Conservation (phyloP, 1,140 invertebrate genomes). For the Sarcophaga bullata region DNA sequence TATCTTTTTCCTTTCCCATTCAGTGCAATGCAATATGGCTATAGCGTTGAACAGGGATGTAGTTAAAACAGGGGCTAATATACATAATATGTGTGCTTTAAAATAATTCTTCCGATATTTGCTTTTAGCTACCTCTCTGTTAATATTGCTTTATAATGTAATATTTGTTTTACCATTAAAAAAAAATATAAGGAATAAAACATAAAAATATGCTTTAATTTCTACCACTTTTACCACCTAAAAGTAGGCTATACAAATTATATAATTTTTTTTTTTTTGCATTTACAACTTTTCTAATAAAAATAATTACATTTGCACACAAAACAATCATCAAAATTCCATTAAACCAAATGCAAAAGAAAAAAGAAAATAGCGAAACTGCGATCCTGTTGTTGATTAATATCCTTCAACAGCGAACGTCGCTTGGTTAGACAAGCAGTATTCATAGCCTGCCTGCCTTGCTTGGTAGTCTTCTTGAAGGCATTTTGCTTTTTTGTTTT, state of each 20-base stretch:
- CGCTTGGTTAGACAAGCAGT: constrained; percentile 2
- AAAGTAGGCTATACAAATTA: constrained; percentile 18
- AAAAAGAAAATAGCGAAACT: background rate
- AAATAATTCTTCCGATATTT: too few species aligned
- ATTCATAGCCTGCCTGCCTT: background rate
- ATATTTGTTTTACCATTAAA: background rate
- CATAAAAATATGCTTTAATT: constrained; percentile 11
- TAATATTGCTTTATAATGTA: background rate
- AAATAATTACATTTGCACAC: constrained; percentile 15
- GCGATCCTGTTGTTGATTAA: background rate
- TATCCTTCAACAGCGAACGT: background rate
- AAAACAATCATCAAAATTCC: background rate
- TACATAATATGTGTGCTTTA: background rate
- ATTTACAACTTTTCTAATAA: background rate
- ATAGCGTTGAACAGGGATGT: background rate
- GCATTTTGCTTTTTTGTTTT: too few species aligned
- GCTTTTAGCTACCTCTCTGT: background rate
- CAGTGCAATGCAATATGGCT: background rate
- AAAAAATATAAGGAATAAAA: background rate
- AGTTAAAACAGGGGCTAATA: background rate
- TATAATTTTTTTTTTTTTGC: too few species aligned
- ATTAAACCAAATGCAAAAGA: background rate
- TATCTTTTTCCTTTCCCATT: background rate
- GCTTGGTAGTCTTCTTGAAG: too few species aligned
- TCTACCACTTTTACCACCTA: constrained; percentile 18